phyloP scores from a whole-genome alignment of 2,797 vertebrate genomes.

The Erithacus rubecula region DNA sequence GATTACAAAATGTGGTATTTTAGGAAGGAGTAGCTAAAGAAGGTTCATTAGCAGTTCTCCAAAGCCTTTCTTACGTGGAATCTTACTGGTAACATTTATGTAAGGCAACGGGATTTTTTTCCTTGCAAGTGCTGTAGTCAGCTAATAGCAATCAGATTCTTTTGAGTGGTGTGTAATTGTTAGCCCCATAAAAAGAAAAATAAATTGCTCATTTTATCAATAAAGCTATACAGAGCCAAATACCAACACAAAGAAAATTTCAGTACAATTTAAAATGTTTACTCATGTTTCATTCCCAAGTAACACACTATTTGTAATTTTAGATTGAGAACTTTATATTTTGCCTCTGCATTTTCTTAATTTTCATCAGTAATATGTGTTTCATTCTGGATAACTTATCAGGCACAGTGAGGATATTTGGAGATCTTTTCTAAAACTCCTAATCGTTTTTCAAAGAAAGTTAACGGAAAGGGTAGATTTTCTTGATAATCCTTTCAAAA shows the following conservation, averaged over 20 bases:
- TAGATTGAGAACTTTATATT: constrained; percentile 63
- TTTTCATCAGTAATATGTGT: constrained; percentile 54
- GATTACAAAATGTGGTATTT: neutral
- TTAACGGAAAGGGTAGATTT: constrained; percentile 75
- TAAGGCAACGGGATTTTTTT: constrained; percentile 23
- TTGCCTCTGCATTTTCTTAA: constrained; percentile 50
- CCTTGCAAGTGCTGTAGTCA: constrained; percentile 13
- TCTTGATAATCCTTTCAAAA: constrained; percentile 78
- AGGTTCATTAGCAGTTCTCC: neutral
- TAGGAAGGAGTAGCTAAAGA: neutral
- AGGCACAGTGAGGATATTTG: constrained; percentile 65
- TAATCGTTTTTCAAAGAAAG: constrained; percentile 72
- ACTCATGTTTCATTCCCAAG: constrained; percentile 52
- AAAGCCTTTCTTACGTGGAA: neutral
- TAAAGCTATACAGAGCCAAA: constrained; percentile 54
- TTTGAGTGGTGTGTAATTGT: constrained; percentile 48
- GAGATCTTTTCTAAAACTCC: constrained; percentile 70
- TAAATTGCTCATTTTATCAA: constrained; percentile 61
- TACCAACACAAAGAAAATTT: constrained; percentile 60
- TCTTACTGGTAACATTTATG: constrained; percentile 18
- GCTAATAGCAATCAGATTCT: constrained; percentile 60
- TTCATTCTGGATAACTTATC: constrained; percentile 66
- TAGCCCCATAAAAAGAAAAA: constrained; percentile 43
- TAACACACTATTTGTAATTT: constrained; percentile 58
- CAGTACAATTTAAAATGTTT: constrained; percentile 64